Base-by-base conservation (phyloP, 1,140 invertebrate species). In the Tyrophagus putrescentiae region DNA sequence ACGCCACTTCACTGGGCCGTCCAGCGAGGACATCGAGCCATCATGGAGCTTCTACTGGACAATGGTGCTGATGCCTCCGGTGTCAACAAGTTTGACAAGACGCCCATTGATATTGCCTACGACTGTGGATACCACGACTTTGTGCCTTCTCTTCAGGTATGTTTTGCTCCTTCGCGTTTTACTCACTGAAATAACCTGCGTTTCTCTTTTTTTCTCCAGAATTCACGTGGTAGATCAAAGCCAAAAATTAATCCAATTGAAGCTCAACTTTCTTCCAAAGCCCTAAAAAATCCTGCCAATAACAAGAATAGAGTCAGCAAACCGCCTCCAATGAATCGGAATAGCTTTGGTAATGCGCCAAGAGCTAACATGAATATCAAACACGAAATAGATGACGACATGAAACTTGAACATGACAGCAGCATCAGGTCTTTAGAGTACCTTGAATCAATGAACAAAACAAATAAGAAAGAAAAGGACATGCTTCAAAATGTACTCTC, bases 1-100 rank as follows among this genome's bases (percentile, higher is more conserved):
- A 93, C 89, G 27, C 87, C 90, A 29, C 75, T 96, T 25, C 90
- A 95, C 75, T 95, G 90, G 91, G 88, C 89, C 9, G 85, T 85
- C 48, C 87, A 92, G 73, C 80, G 83, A 65, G 79, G 81, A n/a
- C 82, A 89, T 70, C 67, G 77, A 31, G 76, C 78, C 45, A 80
- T 83, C 61, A 83, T 85, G 31, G 75, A 80, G 58, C 66, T 82
- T 44, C 73, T 94, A 45, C 68, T 94, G 3, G 76, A 79, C 57
- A 72, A 80, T 67, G 84, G 85, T 18, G 85, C 87, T 1, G 77
- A 85, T 70, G 72, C 79, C 4, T 73, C 75, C 61, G 70, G 75
- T 50, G 71, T 75, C 41, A 87, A 83, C 71, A 92, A 91, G 77
- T 93, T 93, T 75, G 79, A 82, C 39, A 83, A 85, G 70, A 85